These are phyloP conservation scores for Mustela lutreola DNA, from an alignment of 2,113 vertebrate genomes.

Conservation along the genomic window DNA sequence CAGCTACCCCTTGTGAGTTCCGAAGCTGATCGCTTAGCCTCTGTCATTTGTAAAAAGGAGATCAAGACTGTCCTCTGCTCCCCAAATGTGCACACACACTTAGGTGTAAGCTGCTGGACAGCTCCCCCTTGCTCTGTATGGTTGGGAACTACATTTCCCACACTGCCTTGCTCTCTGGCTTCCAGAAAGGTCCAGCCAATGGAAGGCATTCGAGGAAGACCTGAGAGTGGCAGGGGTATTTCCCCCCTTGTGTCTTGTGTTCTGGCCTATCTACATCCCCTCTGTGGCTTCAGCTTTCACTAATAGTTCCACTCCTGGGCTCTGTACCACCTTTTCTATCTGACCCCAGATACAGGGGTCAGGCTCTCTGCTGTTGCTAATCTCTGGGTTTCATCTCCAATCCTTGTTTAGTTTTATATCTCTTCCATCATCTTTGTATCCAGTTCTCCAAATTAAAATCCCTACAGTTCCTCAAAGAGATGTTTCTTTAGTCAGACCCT, in stretches of 20 bases:
- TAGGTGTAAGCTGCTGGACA: not conserved
- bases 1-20: not conserved
- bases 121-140: not conserved
- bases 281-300: not conserved
- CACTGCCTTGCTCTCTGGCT: not conserved
- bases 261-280: not conserved
- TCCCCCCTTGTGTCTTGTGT: not conserved
- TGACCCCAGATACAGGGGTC: not conserved
- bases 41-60: not conserved
- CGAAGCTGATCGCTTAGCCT: not conserved
- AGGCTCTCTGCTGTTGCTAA: not conserved
- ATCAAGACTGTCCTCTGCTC: not conserved
- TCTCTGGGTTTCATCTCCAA: not conserved
- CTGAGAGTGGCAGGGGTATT: not conserved
- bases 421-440: not conserved
- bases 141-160: conserved; percentile 27
- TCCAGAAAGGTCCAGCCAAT: not conserved
- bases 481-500: not conserved
- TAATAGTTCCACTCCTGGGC: not conserved
- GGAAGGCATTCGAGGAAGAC: not conserved
- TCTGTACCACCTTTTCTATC: not conserved
- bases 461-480: not conserved
- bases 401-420: not conserved
- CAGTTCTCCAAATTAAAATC: not conserved
- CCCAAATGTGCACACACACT: not conserved